These are phyloP conservation scores for Leptocoma aspasia DNA, from an alignment of 2,113 vertebrate species.

Conservation along the genomic window DNA sequence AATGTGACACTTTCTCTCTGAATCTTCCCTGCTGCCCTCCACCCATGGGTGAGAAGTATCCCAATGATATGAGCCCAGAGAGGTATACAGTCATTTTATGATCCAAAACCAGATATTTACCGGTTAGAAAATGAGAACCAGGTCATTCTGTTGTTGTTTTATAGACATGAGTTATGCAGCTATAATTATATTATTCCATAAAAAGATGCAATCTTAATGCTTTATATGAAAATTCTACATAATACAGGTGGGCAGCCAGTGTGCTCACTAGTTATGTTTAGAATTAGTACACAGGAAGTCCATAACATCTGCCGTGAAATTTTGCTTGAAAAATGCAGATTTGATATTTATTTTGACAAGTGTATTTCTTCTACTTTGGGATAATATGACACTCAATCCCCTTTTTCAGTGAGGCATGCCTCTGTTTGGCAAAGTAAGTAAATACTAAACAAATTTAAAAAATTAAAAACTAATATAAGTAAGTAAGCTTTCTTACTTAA, in stretches of 20 bases:
- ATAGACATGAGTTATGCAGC: not conserved
- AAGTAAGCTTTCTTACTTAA: not conserved
- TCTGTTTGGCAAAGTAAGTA: conserved; percentile 14
- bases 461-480: not conserved
- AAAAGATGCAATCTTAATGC: not conserved
- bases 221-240: not conserved
- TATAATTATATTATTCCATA: not conserved
- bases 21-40: not conserved
- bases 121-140: not conserved
- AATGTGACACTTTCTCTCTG: not conserved
- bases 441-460: not conserved
- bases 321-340: not conserved
- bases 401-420: not conserved
- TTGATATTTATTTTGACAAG: conserved; percentile 37
- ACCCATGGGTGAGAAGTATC: not conserved
- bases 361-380: not conserved
- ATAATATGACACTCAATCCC: not conserved
- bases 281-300: not conserved
- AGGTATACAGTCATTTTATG: not conserved
- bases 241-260: not conserved
- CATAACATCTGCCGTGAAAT: conserved; percentile 14
- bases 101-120: not conserved
- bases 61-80: not conserved
- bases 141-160: not conserved
- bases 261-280: not conserved